phyloP scores from a whole-genome alignment of 2,797 vertebrate genomes.

The Diplodus sargus region DNA sequence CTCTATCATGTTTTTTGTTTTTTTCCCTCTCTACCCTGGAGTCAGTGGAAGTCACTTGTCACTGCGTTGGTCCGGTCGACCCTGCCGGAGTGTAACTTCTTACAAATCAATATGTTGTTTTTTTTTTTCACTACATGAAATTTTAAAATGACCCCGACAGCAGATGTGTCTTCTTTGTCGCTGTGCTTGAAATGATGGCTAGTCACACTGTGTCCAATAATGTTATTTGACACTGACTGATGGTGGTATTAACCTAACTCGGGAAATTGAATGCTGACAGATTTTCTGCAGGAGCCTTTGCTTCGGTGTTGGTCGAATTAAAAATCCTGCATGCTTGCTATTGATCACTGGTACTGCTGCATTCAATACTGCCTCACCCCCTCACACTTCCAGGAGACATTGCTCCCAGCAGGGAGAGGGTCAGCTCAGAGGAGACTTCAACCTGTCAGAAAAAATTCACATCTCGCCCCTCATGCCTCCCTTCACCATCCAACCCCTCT shows the following conservation, averaged over 20 bases:
- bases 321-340: conserved; percentile 19
- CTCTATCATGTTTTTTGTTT: conserved; percentile 36
- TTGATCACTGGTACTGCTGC: conserved; percentile 40
- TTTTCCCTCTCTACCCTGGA: conserved; percentile 28
- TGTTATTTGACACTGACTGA: conserved; percentile 55
- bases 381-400: conserved; percentile 71
- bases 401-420: conserved; percentile 76
- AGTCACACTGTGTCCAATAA: conserved; percentile 47
- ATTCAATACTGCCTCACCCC: conserved; percentile 63
- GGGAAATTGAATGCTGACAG: conserved; percentile 39
- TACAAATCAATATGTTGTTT: conserved; percentile 65
- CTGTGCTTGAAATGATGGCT: conserved; percentile 40
- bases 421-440: conserved; percentile 81
- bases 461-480: conserved; percentile 80
- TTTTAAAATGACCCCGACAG: conserved; percentile 65
- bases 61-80: conserved; percentile 55
- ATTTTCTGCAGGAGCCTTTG: conserved; percentile 30
- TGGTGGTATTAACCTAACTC: conserved; percentile 41
- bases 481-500: conserved; percentile 72
- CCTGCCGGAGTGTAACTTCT: conserved; percentile 46
- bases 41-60: conserved; percentile 70
- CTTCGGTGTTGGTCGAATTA: conserved; percentile 38
- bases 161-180: conserved; percentile 62
- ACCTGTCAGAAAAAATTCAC: conserved; percentile 87
- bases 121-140: conserved; percentile 55